Evolutionary conservation across 2,888 invertebrate species (phyloP).

Genomic region (Merodon equestris): DNA sequence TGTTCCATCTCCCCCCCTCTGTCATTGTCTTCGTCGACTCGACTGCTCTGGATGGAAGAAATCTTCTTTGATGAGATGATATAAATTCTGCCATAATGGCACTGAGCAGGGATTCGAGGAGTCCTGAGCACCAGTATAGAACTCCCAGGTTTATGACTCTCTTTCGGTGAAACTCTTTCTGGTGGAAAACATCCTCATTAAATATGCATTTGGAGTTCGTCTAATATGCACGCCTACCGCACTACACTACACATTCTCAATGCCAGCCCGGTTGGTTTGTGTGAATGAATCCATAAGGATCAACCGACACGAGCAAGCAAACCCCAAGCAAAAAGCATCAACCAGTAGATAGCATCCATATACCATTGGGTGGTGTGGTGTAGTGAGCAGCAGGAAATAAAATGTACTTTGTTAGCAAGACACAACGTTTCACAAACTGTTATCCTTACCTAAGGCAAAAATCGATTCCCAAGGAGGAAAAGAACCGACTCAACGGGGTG

Average conservation of each 20-base stretch:
- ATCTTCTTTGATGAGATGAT: conserved; percentile 62
- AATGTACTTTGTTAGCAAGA: conserved; percentile 31
- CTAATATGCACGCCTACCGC: conserved; percentile 63
- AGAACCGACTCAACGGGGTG: conserved; percentile 6
- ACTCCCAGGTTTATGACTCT: conserved; percentile 37
- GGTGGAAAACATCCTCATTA: conserved; percentile 60
- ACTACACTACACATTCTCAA: conserved; percentile 38
- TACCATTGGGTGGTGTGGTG: too few relatives aligned
- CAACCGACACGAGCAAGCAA: neutral
- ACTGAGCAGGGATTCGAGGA: neutral
- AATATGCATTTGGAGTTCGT: conserved; percentile 66
- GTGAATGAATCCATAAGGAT: conserved; percentile 42
- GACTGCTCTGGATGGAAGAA: conserved; percentile 7
- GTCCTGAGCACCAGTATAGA: neutral
- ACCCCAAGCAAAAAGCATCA: neutral
- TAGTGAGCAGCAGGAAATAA: conserved; percentile 1
- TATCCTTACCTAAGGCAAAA: conserved; percentile 50
- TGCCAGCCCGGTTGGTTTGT: neutral
- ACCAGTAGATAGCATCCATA: too few relatives aligned
- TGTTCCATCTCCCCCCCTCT: neutral
- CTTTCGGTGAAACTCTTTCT: conserved; percentile 32
- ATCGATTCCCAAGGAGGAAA: conserved; percentile 49
- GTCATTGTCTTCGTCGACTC: neutral
- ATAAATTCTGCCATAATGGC: conserved; percentile 36
- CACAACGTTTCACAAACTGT: conserved; percentile 41